These are phyloP conservation scores for Neosalanx taihuensis DNA, from an alignment of 2,797 vertebrate genomes.

Conservation along the genomic window DNA sequence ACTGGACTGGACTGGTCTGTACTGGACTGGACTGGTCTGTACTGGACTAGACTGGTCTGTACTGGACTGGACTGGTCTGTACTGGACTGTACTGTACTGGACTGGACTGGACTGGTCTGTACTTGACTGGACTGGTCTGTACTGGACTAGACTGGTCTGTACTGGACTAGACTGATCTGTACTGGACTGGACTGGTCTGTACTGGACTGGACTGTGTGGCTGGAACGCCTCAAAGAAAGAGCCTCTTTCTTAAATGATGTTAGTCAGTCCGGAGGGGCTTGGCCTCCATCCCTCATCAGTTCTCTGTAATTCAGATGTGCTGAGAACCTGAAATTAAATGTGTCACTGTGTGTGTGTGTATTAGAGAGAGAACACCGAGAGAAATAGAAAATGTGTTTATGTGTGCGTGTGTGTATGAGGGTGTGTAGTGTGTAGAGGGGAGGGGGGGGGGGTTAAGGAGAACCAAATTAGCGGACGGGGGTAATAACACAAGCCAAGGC, in stretches of 20 bases:
- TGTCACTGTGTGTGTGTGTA: slow-evolving; percentile 75
- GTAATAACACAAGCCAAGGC: slow-evolving; percentile 60
- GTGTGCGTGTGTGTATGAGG: slow-evolving; percentile 5
- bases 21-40: too few relatives aligned
- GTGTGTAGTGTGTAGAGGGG: background rate
- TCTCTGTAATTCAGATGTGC: slow-evolving; percentile 92
- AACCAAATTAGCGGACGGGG: slow-evolving; percentile 71
- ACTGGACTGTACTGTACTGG: too few relatives aligned
- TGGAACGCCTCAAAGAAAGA: slow-evolving; percentile 76
- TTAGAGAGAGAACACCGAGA: background rate
- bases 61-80: too few relatives aligned
- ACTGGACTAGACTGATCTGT: background rate
- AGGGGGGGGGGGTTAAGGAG: slow-evolving; percentile 70
- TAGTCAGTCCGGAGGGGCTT: slow-evolving; percentile 95
- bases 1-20: too few relatives aligned
- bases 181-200: background rate
- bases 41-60: too few relatives aligned
- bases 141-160: background rate
- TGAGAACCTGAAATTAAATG: slow-evolving; percentile 93
- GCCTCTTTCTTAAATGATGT: slow-evolving; percentile 95
- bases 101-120: too few relatives aligned
- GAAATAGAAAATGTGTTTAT: slow-evolving; percentile 5
- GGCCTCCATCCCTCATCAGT: slow-evolving; percentile 88
- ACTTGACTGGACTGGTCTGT: background rate
- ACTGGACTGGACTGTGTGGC: slow-evolving; percentile 45